Evolutionary conservation across 2,113 vertebrate species (phyloP).

Genomic region (Casuarius casuarius): DNA sequence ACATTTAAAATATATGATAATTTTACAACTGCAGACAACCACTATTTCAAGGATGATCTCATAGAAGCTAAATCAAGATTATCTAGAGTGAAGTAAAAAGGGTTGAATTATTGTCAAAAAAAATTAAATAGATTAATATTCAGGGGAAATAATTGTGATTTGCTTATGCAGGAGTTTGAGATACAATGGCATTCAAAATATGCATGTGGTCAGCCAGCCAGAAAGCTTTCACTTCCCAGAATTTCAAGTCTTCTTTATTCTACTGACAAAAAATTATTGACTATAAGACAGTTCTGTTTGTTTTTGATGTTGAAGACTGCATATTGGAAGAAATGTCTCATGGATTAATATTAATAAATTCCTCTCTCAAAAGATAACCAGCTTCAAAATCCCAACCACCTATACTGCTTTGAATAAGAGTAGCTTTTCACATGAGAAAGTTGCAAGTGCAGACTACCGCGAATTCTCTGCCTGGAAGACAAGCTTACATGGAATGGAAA

Average conservation of each 20-base stretch:
- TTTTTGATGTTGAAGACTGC: background rate
- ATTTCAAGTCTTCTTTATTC: background rate
- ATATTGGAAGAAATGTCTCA: background rate
- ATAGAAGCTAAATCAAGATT: conserved; percentile 44
- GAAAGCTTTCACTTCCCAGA: conserved; percentile 7
- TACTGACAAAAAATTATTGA: background rate
- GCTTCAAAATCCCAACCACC: conserved; percentile 7
- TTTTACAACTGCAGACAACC: conserved; percentile 56
- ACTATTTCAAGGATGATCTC: conserved; percentile 45
- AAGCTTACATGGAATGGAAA: background rate
- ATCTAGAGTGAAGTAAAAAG: conserved; percentile 22
- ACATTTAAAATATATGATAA: conserved; percentile 70
- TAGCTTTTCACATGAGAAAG: background rate
- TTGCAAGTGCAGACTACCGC: background rate
- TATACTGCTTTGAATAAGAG: background rate
- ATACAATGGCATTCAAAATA: background rate
- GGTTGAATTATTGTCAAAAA: background rate
- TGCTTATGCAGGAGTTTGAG: background rate
- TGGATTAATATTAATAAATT: conserved; percentile 14
- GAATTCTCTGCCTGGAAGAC: background rate
- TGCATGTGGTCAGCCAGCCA: background rate
- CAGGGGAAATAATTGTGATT: background rate
- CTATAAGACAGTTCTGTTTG: background rate
- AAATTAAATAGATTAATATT: background rate
- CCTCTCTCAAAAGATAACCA: background rate